A percentile compares a stretch with the other conserved stretches of the same genome.
Evolutionary conservation across 2,797 vertebrate species (phyloP).

Genomic region (Enteromius argenteus): DNA sequence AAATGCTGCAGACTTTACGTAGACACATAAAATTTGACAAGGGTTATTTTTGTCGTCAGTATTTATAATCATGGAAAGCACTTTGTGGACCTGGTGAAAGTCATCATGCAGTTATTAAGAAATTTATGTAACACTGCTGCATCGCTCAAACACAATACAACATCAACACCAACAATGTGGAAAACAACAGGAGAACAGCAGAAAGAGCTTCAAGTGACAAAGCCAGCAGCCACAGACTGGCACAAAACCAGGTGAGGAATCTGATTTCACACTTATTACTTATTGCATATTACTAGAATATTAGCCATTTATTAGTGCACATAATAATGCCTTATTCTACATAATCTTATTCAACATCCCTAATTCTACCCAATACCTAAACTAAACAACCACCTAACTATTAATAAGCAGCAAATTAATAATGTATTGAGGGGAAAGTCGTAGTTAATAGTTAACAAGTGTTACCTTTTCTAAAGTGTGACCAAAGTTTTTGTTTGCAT

Average conservation of each 20-base stretch:
- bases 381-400: too few species aligned
- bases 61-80: constrained; percentile 10
- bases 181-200: constrained; percentile 41
- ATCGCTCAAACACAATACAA: constrained; percentile 44
- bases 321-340: too few species aligned
- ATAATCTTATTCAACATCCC: too few species aligned
- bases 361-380: too few species aligned
- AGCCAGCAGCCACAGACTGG: constrained; percentile 73
- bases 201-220: constrained; percentile 32
- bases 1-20: constrained; percentile 1
- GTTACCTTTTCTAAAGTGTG: too few species aligned
- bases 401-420: too few species aligned
- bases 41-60: neutral
- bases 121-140: constrained; percentile 4
- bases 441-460: too few species aligned
- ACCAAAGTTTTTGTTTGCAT: too few species aligned
- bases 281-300: too few species aligned
- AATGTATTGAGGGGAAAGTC: too few species aligned
- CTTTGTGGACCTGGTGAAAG: constrained; percentile 58
- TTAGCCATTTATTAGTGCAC: too few species aligned
- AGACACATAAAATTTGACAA: neutral
- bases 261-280: constrained; percentile 50
- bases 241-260: constrained; percentile 65
- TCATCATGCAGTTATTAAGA: constrained; percentile 33
- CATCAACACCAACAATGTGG: constrained; percentile 43